Conservation (phyloP, 2,888 invertebrate genomes). For the Polymixis lichenea region DNA sequence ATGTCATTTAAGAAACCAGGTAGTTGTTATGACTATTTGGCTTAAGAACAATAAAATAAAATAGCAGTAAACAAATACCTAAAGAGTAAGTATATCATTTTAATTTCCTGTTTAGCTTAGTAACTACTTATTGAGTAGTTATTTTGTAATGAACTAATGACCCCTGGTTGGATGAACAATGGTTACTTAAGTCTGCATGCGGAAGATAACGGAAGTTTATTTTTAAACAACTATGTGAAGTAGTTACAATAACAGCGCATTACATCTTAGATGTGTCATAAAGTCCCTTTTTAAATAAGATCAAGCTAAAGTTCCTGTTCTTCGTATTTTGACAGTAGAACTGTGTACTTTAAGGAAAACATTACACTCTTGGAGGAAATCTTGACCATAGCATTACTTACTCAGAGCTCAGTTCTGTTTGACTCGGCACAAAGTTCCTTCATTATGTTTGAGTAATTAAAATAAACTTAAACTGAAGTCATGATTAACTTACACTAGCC, state of each 20-base stretch:
- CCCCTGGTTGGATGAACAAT: not conserved
- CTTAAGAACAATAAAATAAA: no score
- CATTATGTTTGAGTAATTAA: conserved; percentile 34
- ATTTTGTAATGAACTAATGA: not conserved
- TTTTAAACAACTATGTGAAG: not conserved
- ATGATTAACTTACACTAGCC: conserved; percentile 42
- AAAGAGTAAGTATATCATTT: not conserved
- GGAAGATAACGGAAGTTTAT: conserved; percentile 18
- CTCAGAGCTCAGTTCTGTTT: not conserved
- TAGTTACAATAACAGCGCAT: conserved; percentile 13
- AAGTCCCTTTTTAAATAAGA: conserved; percentile 1
- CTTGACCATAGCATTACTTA: not conserved
- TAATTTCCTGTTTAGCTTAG: not conserved
- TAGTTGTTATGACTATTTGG: no score
- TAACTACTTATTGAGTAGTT: not conserved
- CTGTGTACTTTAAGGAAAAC: no score
- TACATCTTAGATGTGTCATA: conserved; percentile 3
- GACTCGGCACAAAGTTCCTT: not conserved
- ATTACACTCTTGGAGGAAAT: not conserved
- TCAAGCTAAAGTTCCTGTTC: not conserved
- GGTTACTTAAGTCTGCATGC: not conserved
- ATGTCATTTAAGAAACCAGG: not conserved
- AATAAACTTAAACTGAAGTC: conserved; percentile 46
- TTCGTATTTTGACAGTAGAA: not conserved
- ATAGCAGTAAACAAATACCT: not conserved